Base-by-base conservation (phyloP, 2,888 invertebrate species). In the Trachelus iudaicus region DNA sequence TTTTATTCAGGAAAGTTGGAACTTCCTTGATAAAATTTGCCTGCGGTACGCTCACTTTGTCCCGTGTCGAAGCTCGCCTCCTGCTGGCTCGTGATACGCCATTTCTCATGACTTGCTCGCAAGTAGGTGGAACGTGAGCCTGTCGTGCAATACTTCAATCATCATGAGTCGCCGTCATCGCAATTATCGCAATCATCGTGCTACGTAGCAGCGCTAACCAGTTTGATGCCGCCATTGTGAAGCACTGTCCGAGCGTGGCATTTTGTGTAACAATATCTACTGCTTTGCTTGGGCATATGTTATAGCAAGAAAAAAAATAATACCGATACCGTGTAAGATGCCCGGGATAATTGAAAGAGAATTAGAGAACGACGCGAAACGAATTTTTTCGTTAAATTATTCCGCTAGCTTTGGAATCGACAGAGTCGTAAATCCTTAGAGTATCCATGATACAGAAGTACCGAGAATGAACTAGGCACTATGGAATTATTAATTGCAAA, bases 201-300 rank as follows among this genome's bases (percentile, higher is more conserved):
- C 40, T 56, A 56, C 23, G 40, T 56, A 23, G 40, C 40, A 56
- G 40, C 40, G 40, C 23, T 23, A 56, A 56, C 40, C 23, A 56
- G 23, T 56, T 83, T 31, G 82, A 83, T 78, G 75, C 76, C 4
- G 83, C 82, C 23, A 79, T 81, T 31, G n/a, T 73, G 34, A 82
- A 75, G 75, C 82, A 81, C 9, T 56, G 23, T 15, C 40, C 2
- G 40, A 56, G 9, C 40, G 9, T 9, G 40, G 23, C 6, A 56
- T 56, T 56, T 56, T 56, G 23, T 56, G 23, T 56, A 56, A 56
- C 23, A 56, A 56, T 56, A 56, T 56, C 23, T 23, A 56, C 40
- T 4, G 40, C 40, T 4, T 15, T 40, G 15, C 23, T 40, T 0
- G 6, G 40, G 1, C 6, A 40, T 40, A 40, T 15, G 6, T 56